phyloP scores from a whole-genome alignment of 2,888 invertebrate genomes.

The Tipula vernalis region DNA sequence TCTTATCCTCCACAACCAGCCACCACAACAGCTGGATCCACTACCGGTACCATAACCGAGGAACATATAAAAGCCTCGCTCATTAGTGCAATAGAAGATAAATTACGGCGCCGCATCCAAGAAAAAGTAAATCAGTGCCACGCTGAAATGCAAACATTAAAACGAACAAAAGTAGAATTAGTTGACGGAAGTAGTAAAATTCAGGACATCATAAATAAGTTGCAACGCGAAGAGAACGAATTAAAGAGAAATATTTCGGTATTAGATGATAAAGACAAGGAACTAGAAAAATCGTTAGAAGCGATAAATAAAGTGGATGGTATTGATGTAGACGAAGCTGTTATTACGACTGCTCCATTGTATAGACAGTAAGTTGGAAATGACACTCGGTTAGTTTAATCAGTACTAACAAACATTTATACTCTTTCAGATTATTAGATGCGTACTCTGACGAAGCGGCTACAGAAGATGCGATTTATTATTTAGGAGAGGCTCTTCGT shows the following conservation, averaged over 20 bases:
- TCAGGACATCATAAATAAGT: slow-evolving; percentile 59
- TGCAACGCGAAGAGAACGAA: slow-evolving; percentile 66
- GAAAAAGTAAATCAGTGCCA: slow-evolving; percentile 85
- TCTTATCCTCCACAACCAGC: not conserved
- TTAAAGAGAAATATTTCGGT: slow-evolving; percentile 73
- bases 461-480: slow-evolving; percentile 96
- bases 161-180: slow-evolving; percentile 76
- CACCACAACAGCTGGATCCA: slow-evolving; percentile 33
- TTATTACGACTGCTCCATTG: slow-evolving; percentile 88
- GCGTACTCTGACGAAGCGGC: slow-evolving; percentile 97
- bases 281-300: slow-evolving; percentile 67
- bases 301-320: slow-evolving; percentile 65
- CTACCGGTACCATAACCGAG: slow-evolving; percentile 77
- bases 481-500: slow-evolving; percentile 88
- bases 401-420: slow-evolving; percentile 5
- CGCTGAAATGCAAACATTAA: slow-evolving; percentile 81
- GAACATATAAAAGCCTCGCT: slow-evolving; percentile 91
- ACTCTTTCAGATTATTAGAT: slow-evolving; percentile 59
- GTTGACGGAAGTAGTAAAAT: slow-evolving; percentile 72
- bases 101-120: slow-evolving; percentile 64
- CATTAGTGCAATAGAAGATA: slow-evolving; percentile 90
- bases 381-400: slow-evolving; percentile 13
- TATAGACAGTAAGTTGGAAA: slow-evolving; percentile 69
- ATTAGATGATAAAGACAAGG: slow-evolving; percentile 76
- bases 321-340: slow-evolving; percentile 91